A percentile compares a stretch with the other conserved stretches of the same genome.
These are phyloP conservation scores for Vanessa atalanta DNA, from an alignment of 1,140 invertebrate genomes.

Conservation along the genomic window DNA sequence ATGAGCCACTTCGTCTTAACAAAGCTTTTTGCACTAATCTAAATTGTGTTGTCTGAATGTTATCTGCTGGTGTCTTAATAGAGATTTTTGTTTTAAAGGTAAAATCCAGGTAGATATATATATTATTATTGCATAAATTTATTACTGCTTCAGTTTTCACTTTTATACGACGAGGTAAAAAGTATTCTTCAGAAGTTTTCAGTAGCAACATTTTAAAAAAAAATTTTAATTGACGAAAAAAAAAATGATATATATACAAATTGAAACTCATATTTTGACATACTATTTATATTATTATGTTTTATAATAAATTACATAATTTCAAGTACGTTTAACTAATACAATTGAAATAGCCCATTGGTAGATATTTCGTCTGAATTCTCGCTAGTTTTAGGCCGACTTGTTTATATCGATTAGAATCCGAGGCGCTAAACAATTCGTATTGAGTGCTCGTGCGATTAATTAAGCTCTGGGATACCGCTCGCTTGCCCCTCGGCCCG, in stretches of 20 bases:
- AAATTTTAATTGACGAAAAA: no score
- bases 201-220: background rate
- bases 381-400: background rate
- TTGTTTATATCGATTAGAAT: slow-evolving; percentile 38
- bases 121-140: slow-evolving; percentile 14
- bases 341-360: background rate
- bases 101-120: background rate
- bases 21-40: slow-evolving; percentile 15
- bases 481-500: slow-evolving; percentile 22
- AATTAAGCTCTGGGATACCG: slow-evolving; percentile 34
- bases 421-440: slow-evolving; percentile 37
- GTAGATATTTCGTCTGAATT: slow-evolving; percentile 3
- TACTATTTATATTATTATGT: no score
- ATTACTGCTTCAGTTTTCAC: slow-evolving; percentile 1
- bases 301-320: background rate
- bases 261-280: no score
- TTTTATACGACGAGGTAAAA: background rate
- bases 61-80: slow-evolving; percentile 14
- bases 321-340: background rate
- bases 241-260: no score
- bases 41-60: slow-evolving; percentile 16
- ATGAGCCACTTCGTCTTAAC: slow-evolving; percentile 19
- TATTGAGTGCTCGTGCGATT: slow-evolving; percentile 37
- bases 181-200: background rate
- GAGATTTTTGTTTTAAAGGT: slow-evolving; percentile 7